Conservation (phyloP, 1,140 invertebrate genomes). For the Cydia splendana region DNA sequence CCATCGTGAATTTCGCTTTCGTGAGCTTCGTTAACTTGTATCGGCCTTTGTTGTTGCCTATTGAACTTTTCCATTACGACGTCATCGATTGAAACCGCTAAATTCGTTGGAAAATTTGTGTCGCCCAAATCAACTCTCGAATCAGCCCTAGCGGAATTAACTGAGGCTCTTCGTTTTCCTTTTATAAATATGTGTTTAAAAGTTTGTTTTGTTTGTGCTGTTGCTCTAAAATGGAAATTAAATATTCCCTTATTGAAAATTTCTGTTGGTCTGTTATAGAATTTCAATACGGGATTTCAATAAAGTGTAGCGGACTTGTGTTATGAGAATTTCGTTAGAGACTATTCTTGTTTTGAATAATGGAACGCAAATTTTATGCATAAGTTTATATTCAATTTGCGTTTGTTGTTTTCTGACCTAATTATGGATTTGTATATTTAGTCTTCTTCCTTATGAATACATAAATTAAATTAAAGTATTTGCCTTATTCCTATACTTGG, state of each 20-base stretch:
- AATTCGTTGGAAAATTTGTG: constrained; percentile 71
- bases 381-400: constrained; percentile 20
- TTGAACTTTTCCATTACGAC: constrained; percentile 77
- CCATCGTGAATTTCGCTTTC: constrained; percentile 75
- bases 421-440: constrained; percentile 9
- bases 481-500: background rate
- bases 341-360: constrained; percentile 43
- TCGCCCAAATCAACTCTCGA: constrained; percentile 48
- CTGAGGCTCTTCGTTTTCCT: constrained; percentile 56
- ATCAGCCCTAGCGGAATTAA: constrained; percentile 48
- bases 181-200: constrained; percentile 58
- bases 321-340: constrained; percentile 39
- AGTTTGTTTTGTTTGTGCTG: constrained; percentile 53
- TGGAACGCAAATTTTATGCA: constrained; percentile 20
- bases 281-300: constrained; percentile 57
- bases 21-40: constrained; percentile 75
- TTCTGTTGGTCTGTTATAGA: constrained; percentile 46
- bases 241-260: constrained; percentile 72
- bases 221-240: constrained; percentile 61
- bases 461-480: background rate
- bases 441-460: background rate
- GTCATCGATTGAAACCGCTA: constrained; percentile 72
- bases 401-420: background rate
- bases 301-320: constrained; percentile 60
- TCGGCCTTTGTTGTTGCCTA: constrained; percentile 74